A percentile compares a stretch with the other conserved stretches of the same genome.
phyloP scores from a whole-genome alignment of 1,140 invertebrate genomes.

The Drosophila prosaltans region DNA sequence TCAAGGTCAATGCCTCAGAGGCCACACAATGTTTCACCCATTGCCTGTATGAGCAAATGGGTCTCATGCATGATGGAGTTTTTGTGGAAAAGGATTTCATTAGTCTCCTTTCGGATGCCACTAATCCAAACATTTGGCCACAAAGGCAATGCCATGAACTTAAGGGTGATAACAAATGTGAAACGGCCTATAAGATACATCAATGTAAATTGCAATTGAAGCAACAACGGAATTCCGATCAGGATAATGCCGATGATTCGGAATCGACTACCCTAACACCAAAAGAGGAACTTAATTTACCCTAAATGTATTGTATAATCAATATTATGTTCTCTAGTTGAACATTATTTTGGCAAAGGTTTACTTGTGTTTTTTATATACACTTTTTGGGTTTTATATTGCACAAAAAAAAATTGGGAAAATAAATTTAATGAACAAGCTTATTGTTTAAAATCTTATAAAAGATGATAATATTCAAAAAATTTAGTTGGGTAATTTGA shows the following conservation, averaged over 20 bases:
- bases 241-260: conserved; percentile 10
- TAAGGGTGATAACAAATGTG: conserved; percentile 47
- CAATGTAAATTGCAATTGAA: conserved; percentile 39
- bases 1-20: conserved; percentile 29
- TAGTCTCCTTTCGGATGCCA: conserved; percentile 31
- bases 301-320: neutral
- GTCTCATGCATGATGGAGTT: conserved; percentile 52
- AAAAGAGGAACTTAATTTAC: neutral
- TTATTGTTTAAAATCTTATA: too few species aligned
- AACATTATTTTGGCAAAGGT: neutral
- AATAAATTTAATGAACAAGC: too few species aligned
- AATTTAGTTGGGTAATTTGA: too few species aligned
- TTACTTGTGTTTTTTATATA: neutral
- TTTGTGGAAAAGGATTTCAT: conserved; percentile 52
- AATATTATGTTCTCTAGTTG: conserved; percentile 11
- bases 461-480: too few species aligned
- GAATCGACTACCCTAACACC: conserved; percentile 21
- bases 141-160: conserved; percentile 44
- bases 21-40: conserved; percentile 57
- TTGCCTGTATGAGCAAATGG: conserved; percentile 61
- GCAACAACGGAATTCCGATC: neutral
- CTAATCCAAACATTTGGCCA: conserved; percentile 29
- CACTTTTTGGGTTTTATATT: neutral
- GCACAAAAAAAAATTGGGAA: too few species aligned
- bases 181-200: conserved; percentile 57